Percentiles rank a stretch among this genome's conserved stretches.
These are phyloP conservation scores for Candoia aspera DNA, from an alignment of 2,113 vertebrate species.

Conservation along the genomic window DNA sequence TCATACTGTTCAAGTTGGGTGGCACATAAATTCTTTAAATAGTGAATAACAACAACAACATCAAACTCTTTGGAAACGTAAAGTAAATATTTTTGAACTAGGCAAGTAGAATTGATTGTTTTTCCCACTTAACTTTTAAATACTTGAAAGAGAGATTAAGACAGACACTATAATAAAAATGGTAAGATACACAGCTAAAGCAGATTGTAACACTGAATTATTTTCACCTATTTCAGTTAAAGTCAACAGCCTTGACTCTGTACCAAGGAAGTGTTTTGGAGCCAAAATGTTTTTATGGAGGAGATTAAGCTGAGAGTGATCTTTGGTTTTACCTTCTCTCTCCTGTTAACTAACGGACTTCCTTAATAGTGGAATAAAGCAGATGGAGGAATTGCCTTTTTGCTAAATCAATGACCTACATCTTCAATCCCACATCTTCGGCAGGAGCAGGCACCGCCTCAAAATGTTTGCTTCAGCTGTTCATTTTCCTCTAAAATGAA, in stretches of 20 bases:
- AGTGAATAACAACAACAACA: too few relatives aligned
- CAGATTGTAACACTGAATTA: background rate
- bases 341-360: background rate
- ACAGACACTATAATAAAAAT: background rate
- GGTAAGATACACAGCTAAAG: background rate
- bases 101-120: background rate
- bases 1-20: too few relatives aligned
- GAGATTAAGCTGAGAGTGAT: background rate
- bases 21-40: too few relatives aligned
- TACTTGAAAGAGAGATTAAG: background rate
- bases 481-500: slow-evolving; percentile 3
- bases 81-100: background rate
- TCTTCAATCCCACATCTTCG: background rate
- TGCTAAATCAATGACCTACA: background rate
- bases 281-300: background rate
- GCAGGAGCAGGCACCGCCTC: background rate
- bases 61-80: too few relatives aligned
- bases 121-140: background rate
- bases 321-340: background rate
- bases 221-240: background rate
- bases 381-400: background rate
- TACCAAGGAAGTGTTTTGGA: background rate
- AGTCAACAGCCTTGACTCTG: background rate
- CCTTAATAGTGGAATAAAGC: background rate
- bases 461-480: background rate